Evolutionary conservation across 2,113 vertebrate genomes (phyloP).

Genomic region (Xerus inauris): DNA sequence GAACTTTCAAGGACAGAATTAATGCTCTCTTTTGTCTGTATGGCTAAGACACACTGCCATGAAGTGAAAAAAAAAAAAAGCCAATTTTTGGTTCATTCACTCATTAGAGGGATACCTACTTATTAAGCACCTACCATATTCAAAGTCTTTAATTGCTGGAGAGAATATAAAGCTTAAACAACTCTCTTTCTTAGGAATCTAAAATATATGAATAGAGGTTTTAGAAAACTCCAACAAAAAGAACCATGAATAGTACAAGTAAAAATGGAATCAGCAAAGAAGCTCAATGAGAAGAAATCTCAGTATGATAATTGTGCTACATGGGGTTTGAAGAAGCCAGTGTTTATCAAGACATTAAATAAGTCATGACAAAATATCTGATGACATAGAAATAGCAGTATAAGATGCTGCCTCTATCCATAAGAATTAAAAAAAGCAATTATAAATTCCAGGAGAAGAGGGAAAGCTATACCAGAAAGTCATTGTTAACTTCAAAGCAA

Average conservation of each 20-base stretch:
- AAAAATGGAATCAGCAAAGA: not conserved
- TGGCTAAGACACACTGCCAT: not conserved
- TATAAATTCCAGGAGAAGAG: not conserved
- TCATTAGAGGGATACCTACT: not conserved
- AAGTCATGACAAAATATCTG: not conserved
- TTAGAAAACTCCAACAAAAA: not conserved
- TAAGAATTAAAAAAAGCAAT: not conserved
- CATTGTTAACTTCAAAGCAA: not conserved
- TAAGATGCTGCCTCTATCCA: not conserved
- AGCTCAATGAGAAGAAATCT: not conserved
- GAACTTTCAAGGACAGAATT: conserved; percentile 21
- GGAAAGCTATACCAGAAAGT: not conserved
- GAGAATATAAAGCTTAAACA: not conserved
- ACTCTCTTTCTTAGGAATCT: not conserved
- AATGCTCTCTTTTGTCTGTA: not conserved
- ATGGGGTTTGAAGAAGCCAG: not conserved
- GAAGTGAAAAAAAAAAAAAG: not conserved
- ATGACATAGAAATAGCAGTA: not conserved
- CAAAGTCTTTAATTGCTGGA: not conserved
- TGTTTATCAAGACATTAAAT: not conserved
- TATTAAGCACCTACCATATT: not conserved
- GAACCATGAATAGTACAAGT: not conserved
- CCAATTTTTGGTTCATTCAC: not conserved
- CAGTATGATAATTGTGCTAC: not conserved
- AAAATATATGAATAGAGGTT: not conserved